Evolutionary conservation across 2,888 invertebrate species (phyloP).

Genomic region (Limenitis arthemis): DNA sequence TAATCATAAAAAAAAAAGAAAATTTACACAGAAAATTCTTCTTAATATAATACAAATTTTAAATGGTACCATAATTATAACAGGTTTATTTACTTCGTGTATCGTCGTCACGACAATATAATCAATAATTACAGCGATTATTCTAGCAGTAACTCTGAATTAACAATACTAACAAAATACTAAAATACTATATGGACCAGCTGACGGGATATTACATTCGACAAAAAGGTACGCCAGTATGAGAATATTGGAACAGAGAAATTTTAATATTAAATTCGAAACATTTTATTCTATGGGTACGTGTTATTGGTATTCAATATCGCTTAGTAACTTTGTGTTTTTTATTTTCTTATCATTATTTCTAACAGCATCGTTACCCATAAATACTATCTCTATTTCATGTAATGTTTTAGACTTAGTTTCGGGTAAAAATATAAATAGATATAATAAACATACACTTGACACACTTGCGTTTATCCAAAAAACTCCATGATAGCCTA

Average conservation of each 20-base stretch:
- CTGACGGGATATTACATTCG: conserved; percentile 3
- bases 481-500: conserved; percentile 30
- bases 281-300: too few relatives aligned
- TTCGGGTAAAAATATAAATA: conserved; percentile 30
- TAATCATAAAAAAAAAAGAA: too few relatives aligned
- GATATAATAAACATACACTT: conserved; percentile 21
- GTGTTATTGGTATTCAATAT: background rate
- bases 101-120: too few relatives aligned
- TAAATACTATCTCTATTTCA: conserved; percentile 30
- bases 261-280: conserved; percentile 6
- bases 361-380: conserved; percentile 9
- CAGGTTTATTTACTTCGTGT: too few relatives aligned
- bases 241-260: conserved; percentile 2
- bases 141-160: too few relatives aligned
- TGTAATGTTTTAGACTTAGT: conserved; percentile 29
- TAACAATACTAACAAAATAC: too few relatives aligned
- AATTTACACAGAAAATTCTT: too few relatives aligned
- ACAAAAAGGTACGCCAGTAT: conserved; percentile 5
- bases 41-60: too few relatives aligned
- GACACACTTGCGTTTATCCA: conserved; percentile 22
- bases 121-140: too few relatives aligned
- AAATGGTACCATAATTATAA: too few relatives aligned
- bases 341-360: background rate
- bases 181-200: background rate
- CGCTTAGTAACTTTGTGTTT: background rate